These are phyloP conservation scores for Catajapyx aquilonaris DNA, from an alignment of 1,140 invertebrate genomes.

Conservation along the genomic window DNA sequence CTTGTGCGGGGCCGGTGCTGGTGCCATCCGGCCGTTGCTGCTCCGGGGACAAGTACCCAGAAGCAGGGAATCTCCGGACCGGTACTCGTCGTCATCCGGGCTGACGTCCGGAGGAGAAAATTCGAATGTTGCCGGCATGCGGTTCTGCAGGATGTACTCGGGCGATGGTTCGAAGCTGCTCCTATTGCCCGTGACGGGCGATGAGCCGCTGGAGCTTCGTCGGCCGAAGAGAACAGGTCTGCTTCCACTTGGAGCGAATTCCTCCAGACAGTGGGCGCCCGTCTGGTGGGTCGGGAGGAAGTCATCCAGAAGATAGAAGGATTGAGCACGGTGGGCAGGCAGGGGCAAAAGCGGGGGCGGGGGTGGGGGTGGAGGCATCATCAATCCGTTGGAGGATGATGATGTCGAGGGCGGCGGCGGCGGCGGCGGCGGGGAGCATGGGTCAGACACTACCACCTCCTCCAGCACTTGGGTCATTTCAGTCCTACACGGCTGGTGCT, in stretches of 20 bases:
- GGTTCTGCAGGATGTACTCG: not conserved
- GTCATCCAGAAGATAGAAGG: constrained; percentile 1
- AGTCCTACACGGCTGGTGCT: not conserved
- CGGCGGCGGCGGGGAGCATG: not conserved
- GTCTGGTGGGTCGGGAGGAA: not conserved
- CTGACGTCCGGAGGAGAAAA: not conserved
- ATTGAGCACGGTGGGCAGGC: constrained; percentile 1
- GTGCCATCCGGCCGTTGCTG: not conserved
- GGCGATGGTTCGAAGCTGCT: too few species aligned
- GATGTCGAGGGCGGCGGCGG: not conserved
- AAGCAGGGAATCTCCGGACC: not conserved
- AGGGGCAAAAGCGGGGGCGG: too few species aligned
- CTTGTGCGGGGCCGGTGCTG: too few species aligned
- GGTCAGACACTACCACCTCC: not conserved
- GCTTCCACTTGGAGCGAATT: too few species aligned
- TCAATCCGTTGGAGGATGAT: not conserved
- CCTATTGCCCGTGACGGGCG: too few species aligned
- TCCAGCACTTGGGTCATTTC: not conserved
- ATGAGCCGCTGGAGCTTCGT: too few species aligned
- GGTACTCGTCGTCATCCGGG: not conserved
- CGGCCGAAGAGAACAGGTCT: too few species aligned
- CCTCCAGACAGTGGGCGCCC: too few species aligned
- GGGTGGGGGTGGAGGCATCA: not conserved
- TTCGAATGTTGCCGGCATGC: not conserved
- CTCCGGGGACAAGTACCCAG: not conserved